phyloP scores from a whole-genome alignment of 2,888 invertebrate genomes.

The Oxystoma pomonae region DNA sequence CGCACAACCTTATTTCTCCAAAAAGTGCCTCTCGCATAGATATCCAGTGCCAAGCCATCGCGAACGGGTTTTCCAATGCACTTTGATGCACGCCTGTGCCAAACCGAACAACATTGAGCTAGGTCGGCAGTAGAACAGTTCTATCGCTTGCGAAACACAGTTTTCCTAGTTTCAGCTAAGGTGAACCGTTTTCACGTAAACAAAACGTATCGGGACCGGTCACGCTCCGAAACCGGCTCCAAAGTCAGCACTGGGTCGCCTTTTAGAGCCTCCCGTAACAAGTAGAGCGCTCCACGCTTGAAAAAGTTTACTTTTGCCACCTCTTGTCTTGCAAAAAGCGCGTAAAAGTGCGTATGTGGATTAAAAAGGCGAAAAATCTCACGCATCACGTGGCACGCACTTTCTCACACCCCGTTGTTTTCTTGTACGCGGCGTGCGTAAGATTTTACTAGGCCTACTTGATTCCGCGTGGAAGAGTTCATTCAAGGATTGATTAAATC shows the following conservation, averaged over 20 bases:
- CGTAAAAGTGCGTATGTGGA: background rate
- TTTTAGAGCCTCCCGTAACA: background rate
- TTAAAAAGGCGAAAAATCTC: background rate
- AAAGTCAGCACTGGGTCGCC: background rate
- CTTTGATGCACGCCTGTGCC: conserved; percentile 42
- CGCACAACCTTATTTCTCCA: background rate
- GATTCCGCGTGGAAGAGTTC: background rate
- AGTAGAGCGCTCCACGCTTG: background rate
- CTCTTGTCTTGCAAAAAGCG: background rate
- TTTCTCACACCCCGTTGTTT: background rate
- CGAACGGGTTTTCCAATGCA: conserved; percentile 30
- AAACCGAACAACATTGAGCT: conserved; percentile 48
- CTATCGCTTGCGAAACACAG: conserved; percentile 1
- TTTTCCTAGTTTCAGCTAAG: background rate
- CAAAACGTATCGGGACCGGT: background rate
- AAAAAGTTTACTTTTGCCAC: too few relatives aligned
- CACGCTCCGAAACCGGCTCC: background rate
- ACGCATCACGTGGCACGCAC: background rate
- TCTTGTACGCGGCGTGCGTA: background rate
- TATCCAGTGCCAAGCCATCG: conserved; percentile 22
- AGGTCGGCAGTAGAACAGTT: conserved; percentile 46
- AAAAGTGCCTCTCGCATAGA: conserved; percentile 14
- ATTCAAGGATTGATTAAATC: background rate
- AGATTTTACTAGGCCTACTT: too few relatives aligned
- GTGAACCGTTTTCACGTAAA: background rate